Evolutionary conservation across 2,113 vertebrate species (phyloP).

Genomic region (Choloepus hoffmanni): DNA sequence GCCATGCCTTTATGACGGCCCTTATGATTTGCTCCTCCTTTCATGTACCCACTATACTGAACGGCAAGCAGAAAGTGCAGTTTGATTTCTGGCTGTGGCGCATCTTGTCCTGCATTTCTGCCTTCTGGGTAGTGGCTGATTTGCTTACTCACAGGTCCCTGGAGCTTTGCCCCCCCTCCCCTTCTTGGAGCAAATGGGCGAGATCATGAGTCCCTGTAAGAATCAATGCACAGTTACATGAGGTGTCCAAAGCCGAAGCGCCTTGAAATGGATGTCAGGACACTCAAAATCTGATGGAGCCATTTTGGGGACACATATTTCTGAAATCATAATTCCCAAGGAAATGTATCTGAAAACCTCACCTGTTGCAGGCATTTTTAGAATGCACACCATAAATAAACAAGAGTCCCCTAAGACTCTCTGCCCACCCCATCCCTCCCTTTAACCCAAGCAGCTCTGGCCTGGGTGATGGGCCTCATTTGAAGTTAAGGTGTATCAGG

Average conservation of each 20-base stretch:
- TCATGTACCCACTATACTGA: not conserved
- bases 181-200: not conserved
- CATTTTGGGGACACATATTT: not conserved
- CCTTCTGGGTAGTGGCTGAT: not conserved
- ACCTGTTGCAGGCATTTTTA: not conserved
- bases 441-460: not conserved
- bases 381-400: not conserved
- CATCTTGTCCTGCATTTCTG: not conserved
- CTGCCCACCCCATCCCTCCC: not conserved
- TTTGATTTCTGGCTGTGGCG: not conserved
- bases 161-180: no score
- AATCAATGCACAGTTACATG: not conserved
- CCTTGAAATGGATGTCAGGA: not conserved
- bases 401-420: not conserved
- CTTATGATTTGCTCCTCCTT: no score
- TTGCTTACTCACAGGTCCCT: not conserved
- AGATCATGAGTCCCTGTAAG: not conserved
- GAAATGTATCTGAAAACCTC: slow-evolving; percentile 17
- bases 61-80: not conserved
- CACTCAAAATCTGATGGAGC: not conserved
- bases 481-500: not conserved
- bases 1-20: not conserved
- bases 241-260: no score
- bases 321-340: not conserved
- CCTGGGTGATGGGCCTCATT: not conserved